Evolutionary conservation across 23 tunicate genomes (phyloP), one percentile per base, ranked within the genome.

Genomic region (Ascidia mentula): DNA sequence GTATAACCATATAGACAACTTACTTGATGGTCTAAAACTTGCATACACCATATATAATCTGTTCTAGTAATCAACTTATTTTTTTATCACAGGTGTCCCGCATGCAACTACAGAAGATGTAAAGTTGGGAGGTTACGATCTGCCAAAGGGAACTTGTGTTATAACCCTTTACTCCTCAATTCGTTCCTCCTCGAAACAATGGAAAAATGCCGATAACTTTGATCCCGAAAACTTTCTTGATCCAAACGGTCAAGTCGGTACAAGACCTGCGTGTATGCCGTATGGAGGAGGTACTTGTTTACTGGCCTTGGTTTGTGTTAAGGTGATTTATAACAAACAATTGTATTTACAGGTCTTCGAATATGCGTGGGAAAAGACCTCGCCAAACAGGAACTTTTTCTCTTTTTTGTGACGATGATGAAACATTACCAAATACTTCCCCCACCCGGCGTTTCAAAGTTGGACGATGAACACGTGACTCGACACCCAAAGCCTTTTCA

Each of bases 341-440:
- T 13, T 76, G n/a, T n/a, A n/a, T n/a, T 76, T 76, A 18, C 20
- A 76, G 81, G 81, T 6, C 81, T 46, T 46, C 81, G 81, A 5
- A 28, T 45, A 45, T 77, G 81, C 32, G 28, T 46, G 40, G 81
- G 81, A 28, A 77, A 45, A 36, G 32, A 77, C 37, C 45, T 77
- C 32, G 81, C 81, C 37, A 77, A 46, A 45, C 81, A 77, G 40
- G 81, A 77, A 46, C 13, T 77, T 18, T 77, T 77, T 22, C 39
- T 77, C 4, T 77, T 45, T 37, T 77, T 77, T 46, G 81, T 77
- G 70, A 35, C 45, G 32, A 42, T 77, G 34, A 4, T 77, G 70
- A 70, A 77, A 77, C 40, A 77, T 12, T 77, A 45, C 46, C 17
- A 46, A 28, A 35, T 77, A 15, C 71, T 26, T 8, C 69, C 37